A percentile compares a stretch with the other conserved stretches of the same genome.
phyloP scores from a whole-genome alignment of 1,140 invertebrate species.

The Melitaea cinxia region DNA sequence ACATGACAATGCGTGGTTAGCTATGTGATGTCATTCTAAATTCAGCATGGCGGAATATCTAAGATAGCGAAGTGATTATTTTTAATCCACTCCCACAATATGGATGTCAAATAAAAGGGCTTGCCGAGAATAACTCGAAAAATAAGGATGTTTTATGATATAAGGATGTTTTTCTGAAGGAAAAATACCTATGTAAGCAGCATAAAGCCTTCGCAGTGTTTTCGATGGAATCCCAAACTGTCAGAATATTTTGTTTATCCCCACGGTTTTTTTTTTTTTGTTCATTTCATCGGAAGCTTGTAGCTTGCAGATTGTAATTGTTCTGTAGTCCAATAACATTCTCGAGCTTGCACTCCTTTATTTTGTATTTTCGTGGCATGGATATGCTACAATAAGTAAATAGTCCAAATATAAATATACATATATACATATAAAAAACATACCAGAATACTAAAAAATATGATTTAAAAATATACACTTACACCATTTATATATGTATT shows the following conservation, averaged over 20 bases:
- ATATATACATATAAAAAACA: neutral
- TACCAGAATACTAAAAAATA: neutral
- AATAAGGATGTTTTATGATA: too few relatives aligned
- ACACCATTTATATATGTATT: too few relatives aligned
- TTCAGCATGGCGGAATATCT: too few relatives aligned
- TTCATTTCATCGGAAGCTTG: conserved; percentile 42
- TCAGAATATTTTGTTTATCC: conserved; percentile 46
- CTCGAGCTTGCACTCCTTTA: conserved; percentile 32
- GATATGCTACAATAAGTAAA: neutral
- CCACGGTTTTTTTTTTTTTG: conserved; percentile 33
- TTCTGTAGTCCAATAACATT: conserved; percentile 42
- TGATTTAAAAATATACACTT: too few relatives aligned
- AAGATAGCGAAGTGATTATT: too few relatives aligned
- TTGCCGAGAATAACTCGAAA: too few relatives aligned
- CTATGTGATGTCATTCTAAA: too few relatives aligned
- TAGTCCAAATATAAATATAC: neutral
- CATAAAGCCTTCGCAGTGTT: conserved; percentile 40
- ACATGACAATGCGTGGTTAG: too few relatives aligned
- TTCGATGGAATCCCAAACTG: conserved; percentile 42
- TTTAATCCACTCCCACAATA: too few relatives aligned
- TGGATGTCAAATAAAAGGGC: too few relatives aligned
- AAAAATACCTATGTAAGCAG: too few relatives aligned
- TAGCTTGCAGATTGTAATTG: conserved; percentile 27
- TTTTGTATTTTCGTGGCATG: conserved; percentile 1
- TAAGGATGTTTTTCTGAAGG: too few relatives aligned